A percentile compares a stretch with the other conserved stretches of the same genome.
Conservation (phyloP, 2,888 invertebrate species). For the Drosophila basisetae region DNA sequence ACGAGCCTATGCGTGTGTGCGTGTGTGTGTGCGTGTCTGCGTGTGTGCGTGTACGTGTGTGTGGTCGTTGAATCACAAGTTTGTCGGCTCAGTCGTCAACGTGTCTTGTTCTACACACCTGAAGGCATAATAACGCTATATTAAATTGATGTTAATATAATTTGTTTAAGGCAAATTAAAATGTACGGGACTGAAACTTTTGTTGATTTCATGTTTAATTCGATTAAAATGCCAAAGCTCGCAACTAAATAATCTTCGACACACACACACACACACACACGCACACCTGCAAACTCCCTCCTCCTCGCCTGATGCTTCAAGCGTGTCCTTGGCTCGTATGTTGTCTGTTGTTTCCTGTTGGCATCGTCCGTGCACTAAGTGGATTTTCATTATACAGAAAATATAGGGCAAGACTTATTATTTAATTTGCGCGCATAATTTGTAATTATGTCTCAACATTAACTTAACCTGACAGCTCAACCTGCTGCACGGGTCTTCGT, state of each 20-base stretch:
- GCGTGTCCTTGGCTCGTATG: conserved; percentile 30
- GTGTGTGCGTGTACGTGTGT: background rate
- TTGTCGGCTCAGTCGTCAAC: conserved; percentile 14
- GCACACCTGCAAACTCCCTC: background rate
- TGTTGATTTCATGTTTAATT: conserved; percentile 32
- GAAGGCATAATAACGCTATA: conserved; percentile 10
- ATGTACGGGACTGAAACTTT: conserved; percentile 32
- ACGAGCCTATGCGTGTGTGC: background rate
- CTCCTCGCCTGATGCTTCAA: background rate
- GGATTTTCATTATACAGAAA: conserved; percentile 62
- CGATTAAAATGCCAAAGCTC: conserved; percentile 49
- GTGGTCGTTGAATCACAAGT: conserved; percentile 11
- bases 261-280: conserved; percentile 21
- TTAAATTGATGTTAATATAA: conserved; percentile 24
- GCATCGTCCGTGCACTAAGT: conserved; percentile 49
- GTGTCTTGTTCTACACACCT: background rate
- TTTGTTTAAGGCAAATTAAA: conserved; percentile 42
- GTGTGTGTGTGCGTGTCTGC: background rate
- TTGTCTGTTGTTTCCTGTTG: conserved; percentile 8
- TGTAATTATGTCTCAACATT: conserved; percentile 62
- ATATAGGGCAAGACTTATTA: conserved; percentile 60
- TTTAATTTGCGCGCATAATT: conserved; percentile 66
- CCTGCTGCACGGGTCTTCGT: background rate
- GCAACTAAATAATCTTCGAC: conserved; percentile 49
- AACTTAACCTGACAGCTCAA: conserved; percentile 43